These are phyloP conservation scores for Cynopterus sphinx DNA, from an alignment of 2,797 vertebrate genomes.

Conservation along the genomic window DNA sequence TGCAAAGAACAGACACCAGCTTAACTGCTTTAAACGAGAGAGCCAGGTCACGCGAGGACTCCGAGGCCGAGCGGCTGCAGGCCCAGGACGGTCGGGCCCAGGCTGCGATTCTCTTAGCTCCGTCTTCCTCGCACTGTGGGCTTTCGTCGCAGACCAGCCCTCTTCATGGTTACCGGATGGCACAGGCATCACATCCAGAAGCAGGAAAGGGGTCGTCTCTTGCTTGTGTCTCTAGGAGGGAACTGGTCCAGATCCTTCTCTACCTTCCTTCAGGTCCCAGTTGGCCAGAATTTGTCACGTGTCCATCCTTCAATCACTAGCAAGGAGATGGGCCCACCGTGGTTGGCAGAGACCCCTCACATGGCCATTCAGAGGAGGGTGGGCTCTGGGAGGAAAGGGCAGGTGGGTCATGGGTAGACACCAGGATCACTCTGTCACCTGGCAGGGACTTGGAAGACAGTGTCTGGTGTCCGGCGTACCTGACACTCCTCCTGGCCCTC, in stretches of 20 bases:
- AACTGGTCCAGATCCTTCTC: neutral
- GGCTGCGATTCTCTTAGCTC: no score
- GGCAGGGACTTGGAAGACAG: neutral
- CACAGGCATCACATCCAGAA: neutral
- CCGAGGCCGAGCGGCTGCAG: neutral
- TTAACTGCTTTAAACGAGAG: neutral
- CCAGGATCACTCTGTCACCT: neutral
- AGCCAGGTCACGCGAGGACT: neutral
- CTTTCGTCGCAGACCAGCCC: neutral
- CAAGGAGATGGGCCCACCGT: neutral
- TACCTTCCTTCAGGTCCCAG: neutral
- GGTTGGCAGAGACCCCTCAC: neutral
- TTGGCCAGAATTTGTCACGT: neutral
- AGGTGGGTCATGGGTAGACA: neutral
- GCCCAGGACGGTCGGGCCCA: neutral
- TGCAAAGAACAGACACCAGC: neutral
- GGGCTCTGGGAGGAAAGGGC: neutral
- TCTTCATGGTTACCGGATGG: neutral
- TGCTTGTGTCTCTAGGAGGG: neutral
- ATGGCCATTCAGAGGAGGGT: neutral
- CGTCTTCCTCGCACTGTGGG: rapidly evolving
- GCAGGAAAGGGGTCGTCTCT: neutral
- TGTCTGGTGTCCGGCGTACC: neutral
- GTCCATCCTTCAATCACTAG: neutral
- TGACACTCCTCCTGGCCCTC: neutral